Percentiles rank a stretch among this genome's conserved stretches.
Conservation (phyloP, 1,140 invertebrate species). For the Pectinophora gossypiella region DNA sequence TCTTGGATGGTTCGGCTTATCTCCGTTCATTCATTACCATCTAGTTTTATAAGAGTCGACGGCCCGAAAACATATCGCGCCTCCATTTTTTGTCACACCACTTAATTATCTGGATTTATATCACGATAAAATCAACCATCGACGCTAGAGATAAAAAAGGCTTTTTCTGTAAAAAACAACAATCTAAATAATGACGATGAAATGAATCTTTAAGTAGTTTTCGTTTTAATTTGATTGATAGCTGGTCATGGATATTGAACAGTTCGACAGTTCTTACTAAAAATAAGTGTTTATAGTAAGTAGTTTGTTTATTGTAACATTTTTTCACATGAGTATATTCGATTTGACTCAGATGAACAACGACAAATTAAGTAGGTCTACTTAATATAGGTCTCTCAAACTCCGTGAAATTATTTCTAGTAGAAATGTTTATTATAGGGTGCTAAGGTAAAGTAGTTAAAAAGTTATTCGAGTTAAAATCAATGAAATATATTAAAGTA, state of each 20-base stretch:
- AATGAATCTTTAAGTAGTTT: background rate
- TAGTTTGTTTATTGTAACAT: too few relatives aligned
- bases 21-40: conserved; percentile 72
- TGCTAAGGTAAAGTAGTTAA: too few relatives aligned
- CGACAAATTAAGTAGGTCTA: too few relatives aligned
- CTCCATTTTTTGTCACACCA: conserved; percentile 72
- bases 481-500: too few relatives aligned
- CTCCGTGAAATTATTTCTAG: too few relatives aligned
- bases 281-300: too few relatives aligned
- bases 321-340: too few relatives aligned
- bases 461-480: too few relatives aligned
- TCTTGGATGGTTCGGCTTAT: conserved; percentile 42
- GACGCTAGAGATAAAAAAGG: conserved; percentile 50
- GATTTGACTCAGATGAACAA: too few relatives aligned
- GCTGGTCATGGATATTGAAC: background rate
- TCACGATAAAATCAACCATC: conserved; percentile 63
- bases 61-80: conserved; percentile 65
- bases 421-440: too few relatives aligned
- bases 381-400: too few relatives aligned
- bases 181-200: conserved; percentile 29
- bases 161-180: conserved; percentile 44
- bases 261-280: background rate
- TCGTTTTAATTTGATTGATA: conserved; percentile 19
- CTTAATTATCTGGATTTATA: conserved; percentile 73
- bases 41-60: conserved; percentile 68